Percentiles rank a stretch among this genome's conserved stretches.
phyloP scores from a whole-genome alignment of 2,113 vertebrate species.

The Progne subis region DNA sequence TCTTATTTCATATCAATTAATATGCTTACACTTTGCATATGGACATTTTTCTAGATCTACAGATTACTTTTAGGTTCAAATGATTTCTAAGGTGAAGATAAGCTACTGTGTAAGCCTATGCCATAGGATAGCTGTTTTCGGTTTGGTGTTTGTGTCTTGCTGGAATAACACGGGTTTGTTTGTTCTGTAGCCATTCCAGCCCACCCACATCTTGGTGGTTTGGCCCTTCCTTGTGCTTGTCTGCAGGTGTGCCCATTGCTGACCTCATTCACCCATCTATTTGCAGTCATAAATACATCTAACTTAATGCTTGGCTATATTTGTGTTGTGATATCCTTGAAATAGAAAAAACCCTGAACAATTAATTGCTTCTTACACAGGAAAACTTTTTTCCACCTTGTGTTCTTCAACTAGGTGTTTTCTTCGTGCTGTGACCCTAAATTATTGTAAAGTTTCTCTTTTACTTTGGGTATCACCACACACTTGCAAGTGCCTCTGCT shows the following conservation, averaged over 20 bases:
- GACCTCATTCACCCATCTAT: slow-evolving; percentile 60
- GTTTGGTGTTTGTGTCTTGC: slow-evolving; percentile 26
- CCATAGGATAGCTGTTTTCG: slow-evolving; percentile 30
- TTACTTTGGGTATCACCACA: background rate
- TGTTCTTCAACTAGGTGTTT: background rate
- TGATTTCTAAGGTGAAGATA: background rate
- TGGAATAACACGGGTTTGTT: slow-evolving; percentile 58
- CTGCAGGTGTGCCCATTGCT: slow-evolving; percentile 73
- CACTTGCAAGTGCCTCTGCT: background rate
- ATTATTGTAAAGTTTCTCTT: background rate
- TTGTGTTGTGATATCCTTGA: background rate
- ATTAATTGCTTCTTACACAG: slow-evolving; percentile 10
- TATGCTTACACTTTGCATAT: background rate
- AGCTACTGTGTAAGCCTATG: background rate
- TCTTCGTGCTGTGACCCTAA: background rate
- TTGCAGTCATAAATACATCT: slow-evolving; percentile 56
- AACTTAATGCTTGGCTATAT: slow-evolving; percentile 29
- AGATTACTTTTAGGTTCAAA: background rate
- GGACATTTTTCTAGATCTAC: background rate
- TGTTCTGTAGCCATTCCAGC: slow-evolving; percentile 60
- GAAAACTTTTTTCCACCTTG: background rate
- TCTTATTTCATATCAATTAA: background rate
- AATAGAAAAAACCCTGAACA: background rate
- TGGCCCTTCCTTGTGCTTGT: slow-evolving; percentile 60
- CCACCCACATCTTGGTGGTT: slow-evolving; percentile 69